Evolutionary conservation across 30 jellyfish, hydroid and myxozoan species (phyloP).

Genomic region (Hydractinia echinata): DNA sequence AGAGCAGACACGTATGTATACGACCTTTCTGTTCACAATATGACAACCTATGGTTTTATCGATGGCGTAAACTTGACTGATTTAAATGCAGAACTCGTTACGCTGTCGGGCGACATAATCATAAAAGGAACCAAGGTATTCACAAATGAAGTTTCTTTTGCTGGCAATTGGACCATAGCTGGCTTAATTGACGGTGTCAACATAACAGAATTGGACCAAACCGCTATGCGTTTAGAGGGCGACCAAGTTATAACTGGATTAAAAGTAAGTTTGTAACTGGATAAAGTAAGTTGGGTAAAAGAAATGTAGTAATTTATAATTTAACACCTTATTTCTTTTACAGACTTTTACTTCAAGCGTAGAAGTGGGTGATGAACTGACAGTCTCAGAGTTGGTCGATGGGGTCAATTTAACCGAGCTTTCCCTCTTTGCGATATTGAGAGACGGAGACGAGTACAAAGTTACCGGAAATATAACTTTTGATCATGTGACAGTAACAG

Average conservation of each 20-base stretch:
- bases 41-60: constrained; percentile 45
- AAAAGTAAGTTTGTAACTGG: constrained; percentile 19
- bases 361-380: constrained; percentile 8
- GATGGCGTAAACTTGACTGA: constrained; percentile 71
- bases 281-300: background rate
- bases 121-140: constrained; percentile 56
- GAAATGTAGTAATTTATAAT: background rate
- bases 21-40: constrained; percentile 7
- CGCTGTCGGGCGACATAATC: constrained; percentile 29
- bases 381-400: constrained; percentile 53
- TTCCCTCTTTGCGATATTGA: constrained; percentile 50
- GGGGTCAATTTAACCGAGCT: constrained; percentile 46
- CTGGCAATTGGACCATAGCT: constrained; percentile 44
- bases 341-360: constrained; percentile 9
- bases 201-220: constrained; percentile 48
- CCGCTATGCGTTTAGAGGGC: constrained; percentile 53
- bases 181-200: constrained; percentile 74
- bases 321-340: background rate
- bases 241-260: constrained; percentile 64
- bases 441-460: constrained; percentile 32
- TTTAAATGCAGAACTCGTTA: constrained; percentile 45
- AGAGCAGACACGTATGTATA: constrained; percentile 6
- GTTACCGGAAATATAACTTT: constrained; percentile 29
- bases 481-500: background rate
- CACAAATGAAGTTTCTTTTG: constrained; percentile 34